Evolutionary conservation across 2,888 invertebrate species (phyloP), one percentile per base, ranked within the genome.

Genomic region (Camptogramma bilineatum): DNA sequence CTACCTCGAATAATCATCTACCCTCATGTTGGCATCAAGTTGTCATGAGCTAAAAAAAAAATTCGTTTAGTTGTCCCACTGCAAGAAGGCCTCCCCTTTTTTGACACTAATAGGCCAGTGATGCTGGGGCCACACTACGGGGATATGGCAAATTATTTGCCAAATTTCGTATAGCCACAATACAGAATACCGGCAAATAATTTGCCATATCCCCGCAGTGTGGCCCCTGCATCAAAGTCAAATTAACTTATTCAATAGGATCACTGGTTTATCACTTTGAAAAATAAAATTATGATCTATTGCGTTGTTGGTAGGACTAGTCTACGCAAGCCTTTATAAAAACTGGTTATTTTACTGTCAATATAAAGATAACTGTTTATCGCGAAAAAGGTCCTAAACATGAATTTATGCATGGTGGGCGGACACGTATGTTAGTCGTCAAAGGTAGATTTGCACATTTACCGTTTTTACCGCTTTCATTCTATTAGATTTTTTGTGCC

Each of bases 311-410:
- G 13, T 39, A 10, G 34, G 34, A 9, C 34, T 39, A 39, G 34
- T 39, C 3, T 13, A 13, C 34, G 10, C 34, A 13, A 39, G 13
- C 13, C 34, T 39, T 39, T 10, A 39, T 13, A 39, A 39, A 77
- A 76, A 79, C 81, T 81, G 74, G 83, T 82, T 84, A 75, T 75
- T 74, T 77, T 72, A 76, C 74, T 69, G 68, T 64, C 66, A 65
- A 75, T 71, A 62, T 58, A 48, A 28, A 28, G 28, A 28, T 78
- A 80, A 81, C 81, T 76, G 79, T 81, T 60, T 54, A 58, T 77
- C 62, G 67, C 60, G 42, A 70, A 74, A 75, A 68, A 68, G 68
- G 61, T 72, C 70, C 70, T 57, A 75, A 76, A 70, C 73, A 75
- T 70, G 67, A 77, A 73, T 73, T 73, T 73, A 70, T 67, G 68